Conservation (phyloP, 2,797 vertebrate species). For the Gymnopithys bicolor region DNA sequence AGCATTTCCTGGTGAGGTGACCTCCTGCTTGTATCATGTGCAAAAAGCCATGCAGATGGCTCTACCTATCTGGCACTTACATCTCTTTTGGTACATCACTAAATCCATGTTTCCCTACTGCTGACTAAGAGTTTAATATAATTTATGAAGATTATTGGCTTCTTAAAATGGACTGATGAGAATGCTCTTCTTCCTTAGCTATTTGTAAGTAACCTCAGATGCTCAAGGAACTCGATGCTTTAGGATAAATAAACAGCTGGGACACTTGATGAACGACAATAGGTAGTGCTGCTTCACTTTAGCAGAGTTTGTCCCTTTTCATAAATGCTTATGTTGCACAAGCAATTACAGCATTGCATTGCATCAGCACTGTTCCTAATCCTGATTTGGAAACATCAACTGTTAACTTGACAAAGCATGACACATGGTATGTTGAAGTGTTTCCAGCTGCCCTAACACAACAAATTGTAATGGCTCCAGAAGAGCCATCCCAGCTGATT, state of each 20-base stretch:
- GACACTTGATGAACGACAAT: not conserved
- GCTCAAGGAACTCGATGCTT: not conserved
- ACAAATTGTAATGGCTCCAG: constrained; percentile 53
- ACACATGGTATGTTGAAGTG: constrained; percentile 51
- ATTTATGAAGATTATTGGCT: not conserved
- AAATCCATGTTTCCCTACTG: not conserved
- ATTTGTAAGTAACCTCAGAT: not conserved
- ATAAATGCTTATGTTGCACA: constrained; percentile 52
- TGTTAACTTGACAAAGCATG: constrained; percentile 56
- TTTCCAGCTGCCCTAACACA: constrained; percentile 63
- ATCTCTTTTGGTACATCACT: not conserved
- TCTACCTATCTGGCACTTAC: not conserved
- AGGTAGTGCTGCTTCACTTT: constrained; percentile 12
- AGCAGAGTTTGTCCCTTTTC: not conserved
- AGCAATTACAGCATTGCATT: constrained; percentile 48
- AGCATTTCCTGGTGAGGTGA: not conserved
- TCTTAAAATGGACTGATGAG: not conserved
- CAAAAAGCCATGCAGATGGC: not conserved
- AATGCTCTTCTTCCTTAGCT: not conserved
- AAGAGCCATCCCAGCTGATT: constrained; percentile 52
- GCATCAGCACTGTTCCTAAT: constrained; percentile 67
- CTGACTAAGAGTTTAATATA: not conserved
- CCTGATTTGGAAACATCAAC: constrained; percentile 65
- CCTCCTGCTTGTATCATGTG: not conserved
- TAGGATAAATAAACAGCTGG: not conserved